Base-by-base conservation (phyloP, 2,888 invertebrate species). In the Rhynchonema sp. region DNA sequence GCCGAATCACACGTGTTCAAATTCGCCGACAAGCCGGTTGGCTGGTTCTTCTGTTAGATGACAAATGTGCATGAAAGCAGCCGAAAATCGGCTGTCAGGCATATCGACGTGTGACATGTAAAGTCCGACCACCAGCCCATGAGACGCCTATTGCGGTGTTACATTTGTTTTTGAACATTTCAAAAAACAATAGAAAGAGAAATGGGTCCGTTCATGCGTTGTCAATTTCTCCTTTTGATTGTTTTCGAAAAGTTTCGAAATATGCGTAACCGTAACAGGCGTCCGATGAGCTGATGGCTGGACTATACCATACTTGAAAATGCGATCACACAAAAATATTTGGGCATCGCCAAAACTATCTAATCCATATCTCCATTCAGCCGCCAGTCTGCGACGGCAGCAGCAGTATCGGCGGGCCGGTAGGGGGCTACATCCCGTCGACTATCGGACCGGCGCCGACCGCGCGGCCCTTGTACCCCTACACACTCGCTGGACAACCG, bases 11-110 rank as follows among this genome's bases (percentile, higher is more conserved):
- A 66, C 63, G 70, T 72, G 23, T 72, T 72, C 66, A 72, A 72
- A 61, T 72, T 72, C 61, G 72, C 72, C 9, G 72, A 72, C 61
- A 66, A 68, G 53, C 72, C 72, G n/a, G 72, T 68, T 28, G 69
- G 73, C 25, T 72, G 72, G 72, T 72, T 72, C 65, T 72, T 72
- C 65, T 72, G 72, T 60, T 70, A 72, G 62, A 69, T 72, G 23
- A 25, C 69, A 70, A 57, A 72, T 72, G 72, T 72, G 72, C 63
- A 72, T 72, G 72, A 73, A 73, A 59, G 65, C 64, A 46, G 63
- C 64, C 54, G 68, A 69, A 59, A 68, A 70, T 69, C 72, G 71
- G 58, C 63, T 67, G 22, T n/a, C n/a, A n/a, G 70, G 70, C 1
- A 64, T 69, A 49, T 69, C 71, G 63, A 59, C 56, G 65, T 56